A percentile compares a stretch with the other conserved stretches of the same genome.
Conservation (phyloP, 2,113 vertebrate species). For the Burhinus bistriatus region DNA sequence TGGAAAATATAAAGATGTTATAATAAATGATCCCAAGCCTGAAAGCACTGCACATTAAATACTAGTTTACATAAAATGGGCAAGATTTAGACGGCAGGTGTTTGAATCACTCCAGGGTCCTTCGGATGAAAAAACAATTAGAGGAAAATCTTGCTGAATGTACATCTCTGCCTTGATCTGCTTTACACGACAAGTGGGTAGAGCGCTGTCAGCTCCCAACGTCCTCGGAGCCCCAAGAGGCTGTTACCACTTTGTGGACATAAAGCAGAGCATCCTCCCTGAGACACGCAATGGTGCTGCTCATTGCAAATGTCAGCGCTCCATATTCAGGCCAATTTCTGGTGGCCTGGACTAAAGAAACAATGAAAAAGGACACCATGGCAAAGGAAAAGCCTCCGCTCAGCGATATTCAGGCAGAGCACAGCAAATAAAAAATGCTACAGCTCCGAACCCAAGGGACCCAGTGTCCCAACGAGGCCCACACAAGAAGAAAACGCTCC, state of each 20-base stretch:
- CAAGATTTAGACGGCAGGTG: not conserved
- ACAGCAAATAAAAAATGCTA: not conserved
- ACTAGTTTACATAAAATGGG: not conserved
- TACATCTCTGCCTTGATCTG: not conserved
- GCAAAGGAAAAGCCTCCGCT: not conserved
- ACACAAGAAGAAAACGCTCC: not conserved
- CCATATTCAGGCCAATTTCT: not conserved
- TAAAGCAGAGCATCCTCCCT: not conserved
- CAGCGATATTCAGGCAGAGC: not conserved
- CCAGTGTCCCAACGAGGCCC: not conserved
- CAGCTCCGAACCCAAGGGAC: not conserved
- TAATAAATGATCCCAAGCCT: not conserved
- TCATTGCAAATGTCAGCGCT: fast-evolving
- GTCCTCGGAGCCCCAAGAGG: fast-evolving
- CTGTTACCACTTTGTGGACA: fast-evolving
- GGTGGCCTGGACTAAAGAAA: not conserved
- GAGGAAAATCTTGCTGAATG: not conserved
- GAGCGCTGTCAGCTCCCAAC: fast-evolving
- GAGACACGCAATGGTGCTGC: fast-evolving
- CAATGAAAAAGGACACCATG: not conserved
- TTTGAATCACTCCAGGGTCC: not conserved
- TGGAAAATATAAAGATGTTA: not conserved
- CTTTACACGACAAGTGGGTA: not conserved
- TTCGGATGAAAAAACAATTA: not conserved
- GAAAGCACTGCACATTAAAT: not conserved